These are phyloP conservation scores for Oligia strigilis DNA, from an alignment of 2,888 invertebrate genomes.

Conservation along the genomic window DNA sequence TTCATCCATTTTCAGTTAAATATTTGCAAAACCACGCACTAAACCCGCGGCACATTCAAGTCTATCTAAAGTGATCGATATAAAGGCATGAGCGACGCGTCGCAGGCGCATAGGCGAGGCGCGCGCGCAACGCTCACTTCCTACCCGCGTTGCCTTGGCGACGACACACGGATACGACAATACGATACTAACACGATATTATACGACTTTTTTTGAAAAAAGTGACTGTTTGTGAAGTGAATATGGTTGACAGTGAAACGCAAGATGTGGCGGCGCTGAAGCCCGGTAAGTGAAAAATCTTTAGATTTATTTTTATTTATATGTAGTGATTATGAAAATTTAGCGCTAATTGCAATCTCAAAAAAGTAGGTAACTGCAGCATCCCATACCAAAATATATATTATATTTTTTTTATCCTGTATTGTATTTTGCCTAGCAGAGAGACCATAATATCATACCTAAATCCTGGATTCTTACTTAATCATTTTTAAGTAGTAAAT, in stretches of 20 bases:
- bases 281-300: conserved; percentile 66
- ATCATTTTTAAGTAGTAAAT: not conserved
- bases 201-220: conserved; percentile 22
- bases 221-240: conserved; percentile 66
- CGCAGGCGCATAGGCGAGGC: conserved; percentile 57
- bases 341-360: not conserved
- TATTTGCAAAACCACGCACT: conserved; percentile 11
- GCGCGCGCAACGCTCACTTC: conserved; percentile 67
- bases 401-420: not conserved
- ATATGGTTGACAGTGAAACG: conserved; percentile 69
- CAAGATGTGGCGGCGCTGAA: conserved; percentile 68
- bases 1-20: not conserved
- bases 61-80: conserved; percentile 50
- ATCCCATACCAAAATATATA: not conserved
- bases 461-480: not conserved
- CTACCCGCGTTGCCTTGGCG: conserved; percentile 63
- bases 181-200: conserved; percentile 22
- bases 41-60: conserved; percentile 27
- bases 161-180: conserved; percentile 36
- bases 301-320: not conserved
- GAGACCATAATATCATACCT: not conserved
- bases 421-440: not conserved
- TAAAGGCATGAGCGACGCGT: conserved; percentile 49
- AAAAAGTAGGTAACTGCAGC: not conserved
- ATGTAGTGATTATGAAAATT: not conserved